Evolutionary conservation across 2,888 invertebrate species (phyloP), one percentile per base, ranked within the genome.

Genomic region (Ashinkailepas kermadecensis): DNA sequence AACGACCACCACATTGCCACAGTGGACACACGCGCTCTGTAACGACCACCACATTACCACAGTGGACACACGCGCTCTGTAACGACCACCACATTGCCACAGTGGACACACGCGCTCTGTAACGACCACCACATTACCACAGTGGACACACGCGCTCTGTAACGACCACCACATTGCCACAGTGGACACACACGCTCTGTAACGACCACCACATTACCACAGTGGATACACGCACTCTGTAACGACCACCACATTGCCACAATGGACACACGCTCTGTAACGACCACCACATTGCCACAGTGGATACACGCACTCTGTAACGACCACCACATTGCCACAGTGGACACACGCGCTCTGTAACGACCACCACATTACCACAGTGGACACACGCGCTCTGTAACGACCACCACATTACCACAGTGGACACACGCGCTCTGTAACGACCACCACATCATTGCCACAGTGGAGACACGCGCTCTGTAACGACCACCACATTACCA

Each of bases 391-490:
- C 74, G 80, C 12, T 23, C 74, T 74, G 80, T 79, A 21, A 70
- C 57, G 39, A 74, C 87, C 87, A 59, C 87, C 83, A 94, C 94
- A 88, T 93, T 95, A 88, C 95, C 95, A 88, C 96, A 96, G 86
- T 93, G 92, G 83, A 93, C 90, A 87, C 95, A 96, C 80, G 94
- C 93, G 82, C 95, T 95, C 89, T 88, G 84, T 13, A 39, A 89
- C 88, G 84, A 82, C 84, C 82, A 80, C 83, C 65, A 62, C 80
- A 82, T 80, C 94, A 88, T 93, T 95, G 88, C 95, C 95, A 88
- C 96, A 96, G 86, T 93, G 92, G 83, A 93, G 90, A 87, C 96
- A 96, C 80, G 94, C 93, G 82, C 95, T 95, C 89, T 89, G 84
- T 11, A n/a, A 89, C 88, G 84, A 82, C 84, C 82, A 80, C 83